These are phyloP conservation scores for Tineola bisselliella DNA, from an alignment of 2,888 invertebrate genomes.

Conservation along the genomic window DNA sequence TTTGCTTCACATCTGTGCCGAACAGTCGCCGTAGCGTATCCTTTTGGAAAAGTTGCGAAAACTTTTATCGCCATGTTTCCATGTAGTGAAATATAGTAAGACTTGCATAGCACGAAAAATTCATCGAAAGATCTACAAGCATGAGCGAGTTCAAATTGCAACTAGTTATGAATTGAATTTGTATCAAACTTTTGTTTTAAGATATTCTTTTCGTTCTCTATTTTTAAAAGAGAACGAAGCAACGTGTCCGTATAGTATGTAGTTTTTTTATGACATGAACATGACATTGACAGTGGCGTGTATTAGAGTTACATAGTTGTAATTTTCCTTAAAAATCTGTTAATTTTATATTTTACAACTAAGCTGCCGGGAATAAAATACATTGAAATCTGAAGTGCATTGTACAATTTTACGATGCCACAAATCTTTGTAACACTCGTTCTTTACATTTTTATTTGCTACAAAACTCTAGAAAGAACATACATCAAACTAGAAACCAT, in stretches of 20 bases:
- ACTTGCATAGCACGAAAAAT: background rate
- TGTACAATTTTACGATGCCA: background rate
- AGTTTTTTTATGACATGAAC: too few species aligned
- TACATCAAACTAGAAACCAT: too few species aligned
- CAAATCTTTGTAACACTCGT: background rate
- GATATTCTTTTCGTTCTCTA: too few species aligned
- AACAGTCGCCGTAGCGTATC: slow-evolving; percentile 8
- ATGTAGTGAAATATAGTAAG: slow-evolving; percentile 8
- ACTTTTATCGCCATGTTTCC: slow-evolving; percentile 8
- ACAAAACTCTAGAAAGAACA: background rate
- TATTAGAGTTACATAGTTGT: too few species aligned
- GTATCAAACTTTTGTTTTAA: too few species aligned
- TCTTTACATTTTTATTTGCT: background rate
- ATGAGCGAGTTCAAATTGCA: too few species aligned
- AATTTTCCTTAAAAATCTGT: too few species aligned
- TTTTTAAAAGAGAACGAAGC: too few species aligned
- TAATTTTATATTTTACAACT: background rate
- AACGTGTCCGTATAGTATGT: too few species aligned
- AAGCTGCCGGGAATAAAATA: background rate
- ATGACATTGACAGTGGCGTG: too few species aligned
- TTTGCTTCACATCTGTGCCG: slow-evolving; percentile 5
- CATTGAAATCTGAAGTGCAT: slow-evolving; percentile 1
- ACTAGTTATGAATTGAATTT: too few species aligned
- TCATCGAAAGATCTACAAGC: background rate
- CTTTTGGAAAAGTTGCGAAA: slow-evolving; percentile 4